These are phyloP conservation scores for Sylvia atricapilla DNA, from an alignment of 2,113 vertebrate species.

Conservation along the genomic window DNA sequence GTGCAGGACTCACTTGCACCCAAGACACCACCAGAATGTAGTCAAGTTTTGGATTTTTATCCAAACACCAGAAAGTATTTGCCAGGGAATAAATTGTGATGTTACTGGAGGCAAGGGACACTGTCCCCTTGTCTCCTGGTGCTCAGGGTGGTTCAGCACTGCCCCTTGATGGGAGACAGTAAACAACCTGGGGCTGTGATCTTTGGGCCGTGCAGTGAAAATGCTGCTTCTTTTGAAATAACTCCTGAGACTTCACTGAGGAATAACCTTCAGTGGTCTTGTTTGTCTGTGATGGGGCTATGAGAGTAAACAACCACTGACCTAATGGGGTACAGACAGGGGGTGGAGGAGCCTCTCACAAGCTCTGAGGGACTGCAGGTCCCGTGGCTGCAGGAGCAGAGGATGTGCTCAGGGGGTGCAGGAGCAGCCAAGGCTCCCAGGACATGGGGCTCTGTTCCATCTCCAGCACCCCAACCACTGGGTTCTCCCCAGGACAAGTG, in stretches of 20 bases:
- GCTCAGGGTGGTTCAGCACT: neutral
- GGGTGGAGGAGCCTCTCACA: neutral
- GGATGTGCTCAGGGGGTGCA: accelerated
- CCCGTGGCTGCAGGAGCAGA: neutral
- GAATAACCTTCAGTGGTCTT: neutral
- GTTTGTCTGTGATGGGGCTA: accelerated
- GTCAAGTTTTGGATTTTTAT: neutral
- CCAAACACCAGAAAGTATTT: neutral
- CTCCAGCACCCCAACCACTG: accelerated
- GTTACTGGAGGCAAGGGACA: neutral
- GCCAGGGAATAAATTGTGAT: neutral
- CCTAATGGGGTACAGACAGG: accelerated
- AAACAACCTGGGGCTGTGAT: neutral
- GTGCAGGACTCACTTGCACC: neutral
- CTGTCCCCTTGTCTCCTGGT: neutral
- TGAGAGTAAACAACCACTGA: neutral
- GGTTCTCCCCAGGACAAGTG: accelerated
- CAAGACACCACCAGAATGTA: accelerated
- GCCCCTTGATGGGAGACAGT: neutral
- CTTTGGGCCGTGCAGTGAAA: neutral
- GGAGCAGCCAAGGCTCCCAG: neutral
- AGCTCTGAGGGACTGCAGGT: neutral
- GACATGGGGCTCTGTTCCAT: accelerated
- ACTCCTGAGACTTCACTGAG: neutral
- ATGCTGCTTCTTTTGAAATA: neutral